Evolutionary conservation across 2,797 vertebrate species (phyloP).

Genomic region (Naso thynnoides): DNA sequence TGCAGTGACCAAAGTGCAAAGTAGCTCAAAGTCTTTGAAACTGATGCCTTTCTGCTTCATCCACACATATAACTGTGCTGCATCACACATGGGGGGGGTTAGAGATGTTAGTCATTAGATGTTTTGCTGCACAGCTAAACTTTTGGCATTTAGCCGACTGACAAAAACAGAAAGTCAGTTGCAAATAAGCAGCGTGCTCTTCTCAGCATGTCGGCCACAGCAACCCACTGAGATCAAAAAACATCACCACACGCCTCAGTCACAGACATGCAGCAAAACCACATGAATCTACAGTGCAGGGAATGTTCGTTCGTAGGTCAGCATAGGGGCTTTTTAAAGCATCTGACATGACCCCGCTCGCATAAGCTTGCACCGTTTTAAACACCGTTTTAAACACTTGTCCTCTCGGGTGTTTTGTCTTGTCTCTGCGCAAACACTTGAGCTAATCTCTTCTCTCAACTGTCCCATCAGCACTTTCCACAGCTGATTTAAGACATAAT

Average conservation of each 20-base stretch:
- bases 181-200: conserved; percentile 23
- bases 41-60: conserved; percentile 14
- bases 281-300: conserved; percentile 2
- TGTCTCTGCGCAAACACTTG: conserved; percentile 28
- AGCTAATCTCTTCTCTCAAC: conserved; percentile 42
- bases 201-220: conserved; percentile 15
- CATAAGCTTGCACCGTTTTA: conserved; percentile 24
- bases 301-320: conserved; percentile 1
- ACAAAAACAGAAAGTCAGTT: conserved; percentile 46
- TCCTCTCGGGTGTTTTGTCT: conserved; percentile 46
- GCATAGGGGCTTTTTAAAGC: not conserved
- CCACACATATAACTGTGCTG: conserved; percentile 13
- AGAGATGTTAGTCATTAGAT: conserved; percentile 44
- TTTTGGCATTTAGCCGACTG: conserved; percentile 14
- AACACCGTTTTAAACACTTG: not conserved
- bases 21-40: not conserved
- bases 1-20: not conserved
- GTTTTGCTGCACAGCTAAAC: conserved; percentile 43
- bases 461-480: conserved; percentile 71
- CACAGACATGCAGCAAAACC: conserved; percentile 36
- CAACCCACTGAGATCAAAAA: not conserved
- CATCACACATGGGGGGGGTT: conserved; percentile 30
- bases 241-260: conserved; percentile 16
- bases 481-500: conserved; percentile 44
- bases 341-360: not conserved